Conservation (phyloP, 2,113 vertebrate species). For the Protobothrops mucrosquamatus region DNA sequence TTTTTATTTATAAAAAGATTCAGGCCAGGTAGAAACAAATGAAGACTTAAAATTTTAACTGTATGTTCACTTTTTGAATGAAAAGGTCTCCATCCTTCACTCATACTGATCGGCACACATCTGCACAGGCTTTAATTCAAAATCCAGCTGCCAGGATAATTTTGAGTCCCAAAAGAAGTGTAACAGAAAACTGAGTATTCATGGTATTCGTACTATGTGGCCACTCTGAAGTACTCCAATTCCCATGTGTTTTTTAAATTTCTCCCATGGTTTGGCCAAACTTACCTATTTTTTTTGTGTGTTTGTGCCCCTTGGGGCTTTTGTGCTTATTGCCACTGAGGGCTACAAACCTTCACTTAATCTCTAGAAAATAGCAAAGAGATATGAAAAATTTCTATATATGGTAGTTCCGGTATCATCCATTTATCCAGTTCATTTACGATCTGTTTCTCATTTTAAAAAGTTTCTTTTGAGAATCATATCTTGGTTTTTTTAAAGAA, state of each 20-base stretch:
- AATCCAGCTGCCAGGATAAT: not conserved
- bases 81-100: not conserved
- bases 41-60: not conserved
- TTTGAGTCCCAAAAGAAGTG: not conserved
- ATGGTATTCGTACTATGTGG: not conserved
- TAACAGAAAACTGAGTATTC: not conserved
- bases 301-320: not conserved
- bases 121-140: not conserved
- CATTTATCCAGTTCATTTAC: not conserved
- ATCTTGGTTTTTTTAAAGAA: not conserved
- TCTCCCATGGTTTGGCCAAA: not conserved
- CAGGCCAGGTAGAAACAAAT: not conserved
- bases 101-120: not conserved
- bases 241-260: not conserved
- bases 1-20: not conserved
- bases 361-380: not conserved
- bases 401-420: not conserved
- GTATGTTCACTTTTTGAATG: not conserved
- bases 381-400: not conserved
- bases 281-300: not conserved
- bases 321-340: not conserved
- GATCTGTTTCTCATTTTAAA: not conserved
- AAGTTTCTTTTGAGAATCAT: not conserved
- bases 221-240: not conserved
- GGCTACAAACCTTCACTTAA: not conserved